These are phyloP conservation scores for Mionectes olivaceus DNA, from an alignment of 2,797 vertebrate species.

Conservation along the genomic window DNA sequence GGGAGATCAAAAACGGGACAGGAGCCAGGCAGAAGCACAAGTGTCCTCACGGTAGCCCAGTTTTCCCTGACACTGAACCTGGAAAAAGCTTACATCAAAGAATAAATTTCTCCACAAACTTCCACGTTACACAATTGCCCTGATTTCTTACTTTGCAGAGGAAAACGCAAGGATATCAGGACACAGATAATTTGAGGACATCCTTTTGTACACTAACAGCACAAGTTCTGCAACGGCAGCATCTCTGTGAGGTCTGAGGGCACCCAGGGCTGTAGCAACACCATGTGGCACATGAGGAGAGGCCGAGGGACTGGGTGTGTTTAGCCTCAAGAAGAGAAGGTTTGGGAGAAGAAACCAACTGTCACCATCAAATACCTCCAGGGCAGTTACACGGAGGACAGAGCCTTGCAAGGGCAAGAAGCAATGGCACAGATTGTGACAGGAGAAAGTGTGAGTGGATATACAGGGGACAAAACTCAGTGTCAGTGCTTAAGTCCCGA, in stretches of 20 bases:
- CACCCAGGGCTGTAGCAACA: not conserved
- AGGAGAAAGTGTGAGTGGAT: not conserved
- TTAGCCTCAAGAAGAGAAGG: not conserved
- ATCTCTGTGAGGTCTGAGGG: rapidly evolving
- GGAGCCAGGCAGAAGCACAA: not conserved
- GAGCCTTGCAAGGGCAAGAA: not conserved
- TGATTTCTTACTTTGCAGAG: not conserved
- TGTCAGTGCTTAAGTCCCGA: not conserved
- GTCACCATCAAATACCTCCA: not conserved
- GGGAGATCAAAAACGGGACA: not conserved
- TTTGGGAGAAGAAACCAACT: not conserved
- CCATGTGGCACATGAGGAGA: not conserved
- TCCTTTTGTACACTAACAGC: not conserved
- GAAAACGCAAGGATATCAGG: not conserved
- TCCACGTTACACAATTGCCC: not conserved
- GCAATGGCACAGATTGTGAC: not conserved
- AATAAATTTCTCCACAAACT: not conserved
- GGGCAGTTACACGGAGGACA: not conserved
- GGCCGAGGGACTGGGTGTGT: not conserved
- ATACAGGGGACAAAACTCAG: not conserved
- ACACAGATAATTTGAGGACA: not conserved
- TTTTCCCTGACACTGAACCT: not conserved
- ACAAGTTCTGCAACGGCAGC: not conserved
- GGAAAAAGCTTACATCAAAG: not conserved
- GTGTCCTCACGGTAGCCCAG: not conserved